A percentile compares a stretch with the other conserved stretches of the same genome.
phyloP scores from a whole-genome alignment of 2,797 vertebrate genomes.

The Meda fulgida region DNA sequence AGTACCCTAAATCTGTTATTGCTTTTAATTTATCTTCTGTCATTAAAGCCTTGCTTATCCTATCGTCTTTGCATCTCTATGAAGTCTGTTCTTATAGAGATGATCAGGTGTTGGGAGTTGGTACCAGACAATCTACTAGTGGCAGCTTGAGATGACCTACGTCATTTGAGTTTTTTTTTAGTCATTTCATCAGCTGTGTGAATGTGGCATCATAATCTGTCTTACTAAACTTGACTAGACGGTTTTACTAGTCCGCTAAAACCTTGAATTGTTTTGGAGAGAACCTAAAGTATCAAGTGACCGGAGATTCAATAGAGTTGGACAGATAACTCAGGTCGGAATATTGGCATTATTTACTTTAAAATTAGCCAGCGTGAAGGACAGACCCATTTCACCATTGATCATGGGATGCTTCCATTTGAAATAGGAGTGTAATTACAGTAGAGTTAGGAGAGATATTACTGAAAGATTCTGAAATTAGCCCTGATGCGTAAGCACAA shows the following conservation, averaged over 20 bases:
- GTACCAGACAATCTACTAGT: constrained; percentile 56
- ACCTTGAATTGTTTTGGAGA: constrained; percentile 22
- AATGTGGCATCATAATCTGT: constrained; percentile 7
- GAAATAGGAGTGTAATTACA: constrained; percentile 15
- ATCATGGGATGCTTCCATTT: constrained; percentile 23
- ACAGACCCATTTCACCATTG: constrained; percentile 23
- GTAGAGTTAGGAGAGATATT: constrained; percentile 4
- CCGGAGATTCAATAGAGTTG: constrained; percentile 18
- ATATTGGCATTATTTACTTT: constrained; percentile 42
- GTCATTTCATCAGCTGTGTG: constrained; percentile 11
- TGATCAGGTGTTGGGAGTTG: constrained; percentile 41
- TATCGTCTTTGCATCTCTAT: constrained; percentile 45
- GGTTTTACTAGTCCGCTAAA: background rate
- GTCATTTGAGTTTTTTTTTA: constrained; percentile 23
- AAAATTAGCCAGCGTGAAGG: constrained; percentile 35
- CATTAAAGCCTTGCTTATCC: constrained; percentile 36
- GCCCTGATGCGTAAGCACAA: constrained; percentile 26
- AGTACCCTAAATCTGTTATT: constrained; percentile 9
- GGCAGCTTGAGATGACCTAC: constrained; percentile 49
- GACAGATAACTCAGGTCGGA: constrained; percentile 60
- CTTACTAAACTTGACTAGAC: background rate
- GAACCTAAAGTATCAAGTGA: constrained; percentile 14
- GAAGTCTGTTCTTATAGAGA: constrained; percentile 37
- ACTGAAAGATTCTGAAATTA: constrained; percentile 7
- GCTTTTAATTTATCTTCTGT: constrained; percentile 29